Evolutionary conservation across 2,797 vertebrate genomes (phyloP).

Genomic region (Propithecus deckenii): DNA sequence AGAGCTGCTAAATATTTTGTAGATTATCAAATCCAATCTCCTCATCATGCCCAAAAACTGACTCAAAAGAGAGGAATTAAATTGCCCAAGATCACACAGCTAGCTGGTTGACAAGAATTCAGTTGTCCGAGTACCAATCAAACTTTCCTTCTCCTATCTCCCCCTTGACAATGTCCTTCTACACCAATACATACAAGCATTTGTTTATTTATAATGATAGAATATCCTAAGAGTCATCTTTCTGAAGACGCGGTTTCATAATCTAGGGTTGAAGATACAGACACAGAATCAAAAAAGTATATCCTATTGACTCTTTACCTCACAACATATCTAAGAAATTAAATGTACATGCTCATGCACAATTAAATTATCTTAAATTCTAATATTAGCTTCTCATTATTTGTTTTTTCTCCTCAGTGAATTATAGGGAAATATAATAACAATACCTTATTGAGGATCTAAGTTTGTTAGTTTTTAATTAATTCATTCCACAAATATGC

Average conservation of each 20-base stretch:
- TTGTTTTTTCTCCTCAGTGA: neutral
- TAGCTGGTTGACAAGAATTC: neutral
- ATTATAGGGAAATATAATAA: constrained; percentile 29
- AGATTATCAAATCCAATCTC: neutral
- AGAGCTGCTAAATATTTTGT: neutral
- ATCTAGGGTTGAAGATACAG: neutral
- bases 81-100: neutral
- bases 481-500: constrained; percentile 12
- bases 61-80: neutral
- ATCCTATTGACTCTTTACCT: neutral
- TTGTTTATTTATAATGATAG: neutral
- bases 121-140: neutral
- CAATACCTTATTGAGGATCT: neutral
- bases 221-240: neutral
- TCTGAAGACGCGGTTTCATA: neutral
- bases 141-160: neutral
- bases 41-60: neutral
- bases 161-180: neutral
- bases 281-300: neutral
- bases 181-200: neutral
- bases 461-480: constrained; percentile 29
- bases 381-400: neutral
- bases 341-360: neutral
- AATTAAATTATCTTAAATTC: constrained; percentile 21
- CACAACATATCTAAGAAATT: neutral